Evolutionary conservation across 2,797 vertebrate genomes (phyloP).

Genomic region (Alcedo atthis): DNA sequence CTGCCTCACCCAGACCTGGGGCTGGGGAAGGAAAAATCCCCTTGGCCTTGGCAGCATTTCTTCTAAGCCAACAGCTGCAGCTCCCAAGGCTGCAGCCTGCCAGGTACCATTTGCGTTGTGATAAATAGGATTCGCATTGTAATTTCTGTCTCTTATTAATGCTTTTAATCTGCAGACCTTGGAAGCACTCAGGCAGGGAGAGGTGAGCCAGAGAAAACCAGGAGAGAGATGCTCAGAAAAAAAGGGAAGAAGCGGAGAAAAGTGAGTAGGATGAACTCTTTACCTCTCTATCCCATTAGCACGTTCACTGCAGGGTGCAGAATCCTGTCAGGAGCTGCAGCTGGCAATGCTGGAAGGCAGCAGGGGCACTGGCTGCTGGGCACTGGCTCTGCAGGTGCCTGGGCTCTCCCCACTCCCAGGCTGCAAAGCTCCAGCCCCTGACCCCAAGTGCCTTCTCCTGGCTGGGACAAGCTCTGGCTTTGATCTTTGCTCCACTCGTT

Average conservation of each 20-base stretch:
- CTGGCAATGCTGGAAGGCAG: neutral
- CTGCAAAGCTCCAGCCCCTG: neutral
- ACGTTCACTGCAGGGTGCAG: neutral
- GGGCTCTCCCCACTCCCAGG: neutral
- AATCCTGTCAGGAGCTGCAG: conserved; percentile 15
- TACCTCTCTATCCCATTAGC: conserved; percentile 56
- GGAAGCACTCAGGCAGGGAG: neutral
- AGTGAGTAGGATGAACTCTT: conserved; percentile 46
- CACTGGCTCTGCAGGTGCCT: fast-evolving
- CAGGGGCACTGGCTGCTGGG: fast-evolving
- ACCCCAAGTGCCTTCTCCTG: neutral
- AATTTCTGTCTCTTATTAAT: neutral
- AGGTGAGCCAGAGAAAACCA: neutral
- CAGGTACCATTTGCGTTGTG: neutral
- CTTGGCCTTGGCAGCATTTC: neutral
- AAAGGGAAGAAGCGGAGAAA: neutral
- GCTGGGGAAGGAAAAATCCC: neutral
- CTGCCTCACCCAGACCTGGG: fast-evolving
- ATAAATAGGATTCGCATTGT: neutral
- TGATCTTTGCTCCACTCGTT: neutral
- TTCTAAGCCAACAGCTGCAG: fast-evolving
- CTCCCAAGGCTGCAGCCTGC: neutral
- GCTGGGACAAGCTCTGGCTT: neutral
- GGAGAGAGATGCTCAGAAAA: neutral
- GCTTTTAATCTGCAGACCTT: conserved; percentile 27